Evolutionary conservation across 2,113 vertebrate genomes (phyloP).

Genomic region (Tachuris rubrigastra): DNA sequence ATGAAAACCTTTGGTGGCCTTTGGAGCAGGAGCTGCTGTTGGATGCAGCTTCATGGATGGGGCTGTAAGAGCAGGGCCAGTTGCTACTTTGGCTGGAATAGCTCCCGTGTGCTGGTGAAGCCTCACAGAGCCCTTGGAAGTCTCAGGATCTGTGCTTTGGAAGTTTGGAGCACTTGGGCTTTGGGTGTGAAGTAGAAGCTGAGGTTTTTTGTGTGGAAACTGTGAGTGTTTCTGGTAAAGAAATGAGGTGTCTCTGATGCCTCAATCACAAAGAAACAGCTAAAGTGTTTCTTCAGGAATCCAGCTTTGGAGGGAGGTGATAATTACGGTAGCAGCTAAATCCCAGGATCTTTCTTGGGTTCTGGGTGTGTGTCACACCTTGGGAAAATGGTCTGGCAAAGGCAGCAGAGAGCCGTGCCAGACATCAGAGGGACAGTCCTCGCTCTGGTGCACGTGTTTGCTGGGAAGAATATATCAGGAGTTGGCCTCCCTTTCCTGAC

Average conservation of each 20-base stretch:
- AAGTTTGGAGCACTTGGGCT: neutral
- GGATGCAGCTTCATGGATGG: fast-evolving
- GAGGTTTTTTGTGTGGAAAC: neutral
- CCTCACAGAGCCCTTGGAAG: neutral
- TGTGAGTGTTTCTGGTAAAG: neutral
- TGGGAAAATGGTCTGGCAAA: neutral
- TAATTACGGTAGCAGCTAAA: neutral
- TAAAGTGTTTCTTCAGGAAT: neutral
- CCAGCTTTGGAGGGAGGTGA: neutral
- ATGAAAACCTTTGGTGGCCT: neutral
- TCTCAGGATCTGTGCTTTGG: neutral
- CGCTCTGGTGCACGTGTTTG: neutral
- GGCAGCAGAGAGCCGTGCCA: neutral
- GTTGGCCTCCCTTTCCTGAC: neutral
- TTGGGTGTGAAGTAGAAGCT: neutral
- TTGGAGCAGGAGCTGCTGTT: neutral
- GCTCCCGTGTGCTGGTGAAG: neutral
- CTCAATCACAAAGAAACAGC: neutral
- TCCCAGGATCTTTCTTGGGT: neutral
- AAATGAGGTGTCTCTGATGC: neutral
- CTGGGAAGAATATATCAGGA: neutral
- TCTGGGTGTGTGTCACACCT: neutral
- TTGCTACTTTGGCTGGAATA: neutral
- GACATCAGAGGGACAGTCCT: neutral
- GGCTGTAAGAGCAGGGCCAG: neutral